These are phyloP conservation scores for Stenchaetothrips biformis DNA, from an alignment of 2,888 invertebrate genomes.

Conservation along the genomic window DNA sequence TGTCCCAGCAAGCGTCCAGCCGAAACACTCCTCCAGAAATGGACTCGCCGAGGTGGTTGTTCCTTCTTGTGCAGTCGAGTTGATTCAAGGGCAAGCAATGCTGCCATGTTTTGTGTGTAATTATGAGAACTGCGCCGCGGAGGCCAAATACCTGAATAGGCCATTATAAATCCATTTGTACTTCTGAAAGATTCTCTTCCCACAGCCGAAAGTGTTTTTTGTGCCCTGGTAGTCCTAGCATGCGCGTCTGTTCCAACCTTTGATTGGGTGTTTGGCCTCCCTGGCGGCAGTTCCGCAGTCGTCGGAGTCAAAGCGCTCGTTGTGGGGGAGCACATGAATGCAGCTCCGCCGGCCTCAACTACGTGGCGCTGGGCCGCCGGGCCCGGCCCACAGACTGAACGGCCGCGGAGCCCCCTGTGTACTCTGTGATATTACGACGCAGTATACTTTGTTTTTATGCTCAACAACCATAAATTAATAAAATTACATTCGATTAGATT, in stretches of 20 bases:
- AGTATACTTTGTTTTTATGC: slow-evolving; percentile 24
- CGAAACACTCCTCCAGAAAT: too few relatives aligned
- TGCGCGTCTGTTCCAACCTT: too few relatives aligned
- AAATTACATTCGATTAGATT: neutral
- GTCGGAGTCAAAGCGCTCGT: slow-evolving; percentile 9
- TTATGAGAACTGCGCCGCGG: too few relatives aligned
- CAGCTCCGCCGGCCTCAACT: neutral
- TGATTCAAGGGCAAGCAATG: neutral
- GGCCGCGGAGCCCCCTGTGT: neutral
- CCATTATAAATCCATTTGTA: too few relatives aligned
- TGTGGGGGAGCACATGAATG: neutral
- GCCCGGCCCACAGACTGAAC: neutral
- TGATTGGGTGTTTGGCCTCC: too few relatives aligned
- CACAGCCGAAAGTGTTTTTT: too few relatives aligned
- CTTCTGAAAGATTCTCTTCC: too few relatives aligned
- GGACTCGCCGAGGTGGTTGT: neutral
- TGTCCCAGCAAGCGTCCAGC: too few relatives aligned
- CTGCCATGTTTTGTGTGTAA: slow-evolving; percentile 11
- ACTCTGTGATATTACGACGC: slow-evolving; percentile 24
- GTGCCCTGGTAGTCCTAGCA: too few relatives aligned
- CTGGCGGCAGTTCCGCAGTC: neutral
- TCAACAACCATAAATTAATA: slow-evolving; percentile 20
- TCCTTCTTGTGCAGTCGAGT: slow-evolving; percentile 9
- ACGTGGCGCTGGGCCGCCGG: neutral
- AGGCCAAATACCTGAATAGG: too few relatives aligned